phyloP scores from a whole-genome alignment of 2,888 invertebrate species.

The Drosophila bunnanda region DNA sequence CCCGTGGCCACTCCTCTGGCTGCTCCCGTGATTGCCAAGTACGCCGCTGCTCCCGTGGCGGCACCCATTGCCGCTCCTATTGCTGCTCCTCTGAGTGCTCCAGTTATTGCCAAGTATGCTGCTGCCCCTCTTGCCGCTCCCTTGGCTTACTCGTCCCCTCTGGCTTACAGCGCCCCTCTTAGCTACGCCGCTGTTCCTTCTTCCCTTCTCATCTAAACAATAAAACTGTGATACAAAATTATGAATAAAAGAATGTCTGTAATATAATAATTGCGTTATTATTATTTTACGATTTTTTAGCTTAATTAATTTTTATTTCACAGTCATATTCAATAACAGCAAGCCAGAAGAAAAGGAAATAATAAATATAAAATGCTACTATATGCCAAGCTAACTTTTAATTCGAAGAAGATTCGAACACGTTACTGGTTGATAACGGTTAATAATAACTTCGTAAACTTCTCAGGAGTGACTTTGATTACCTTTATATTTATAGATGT shows the following conservation, averaged over 20 bases:
- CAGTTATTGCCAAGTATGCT: slow-evolving; percentile 41
- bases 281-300: no score
- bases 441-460: no score
- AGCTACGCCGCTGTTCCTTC: slow-evolving; percentile 42
- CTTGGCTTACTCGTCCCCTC: slow-evolving; percentile 27
- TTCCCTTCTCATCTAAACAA: neutral
- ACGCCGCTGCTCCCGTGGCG: slow-evolving; percentile 17
- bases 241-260: neutral
- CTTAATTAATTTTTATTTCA: no score
- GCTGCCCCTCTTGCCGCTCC: slow-evolving; percentile 44
- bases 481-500: no score
- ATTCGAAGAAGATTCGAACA: no score
- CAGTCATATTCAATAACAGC: no score
- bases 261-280: no score
- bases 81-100: slow-evolving; percentile 15
- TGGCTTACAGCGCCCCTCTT: slow-evolving; percentile 47
- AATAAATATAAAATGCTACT: no score
- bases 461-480: no score
- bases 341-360: no score
- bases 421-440: no score
- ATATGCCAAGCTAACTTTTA: no score
- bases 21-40: slow-evolving; percentile 24
- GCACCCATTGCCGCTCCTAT: slow-evolving; percentile 3
- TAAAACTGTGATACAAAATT: neutral
- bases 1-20: slow-evolving; percentile 54